Percentiles rank a stretch among this genome's conserved stretches.
phyloP scores from a whole-genome alignment of 2,113 vertebrate species.

The Manacus vitellinus region DNA sequence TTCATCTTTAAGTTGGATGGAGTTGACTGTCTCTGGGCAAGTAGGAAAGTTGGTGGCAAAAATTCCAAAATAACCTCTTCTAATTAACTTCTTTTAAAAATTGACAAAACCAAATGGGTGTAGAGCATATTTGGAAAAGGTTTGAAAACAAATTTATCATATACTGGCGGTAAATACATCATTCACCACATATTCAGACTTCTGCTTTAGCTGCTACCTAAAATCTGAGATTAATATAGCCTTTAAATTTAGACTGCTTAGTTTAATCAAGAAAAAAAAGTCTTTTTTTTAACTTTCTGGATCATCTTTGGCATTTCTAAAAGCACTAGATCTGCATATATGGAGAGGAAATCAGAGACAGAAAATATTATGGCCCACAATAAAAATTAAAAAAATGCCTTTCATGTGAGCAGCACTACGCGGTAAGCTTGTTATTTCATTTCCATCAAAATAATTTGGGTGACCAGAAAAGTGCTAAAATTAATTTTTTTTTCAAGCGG shows the following conservation, averaged over 20 bases:
- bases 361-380: not conserved
- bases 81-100: not conserved
- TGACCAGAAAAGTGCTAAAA: not conserved
- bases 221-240: not conserved
- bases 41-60: not conserved
- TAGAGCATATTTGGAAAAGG: not conserved
- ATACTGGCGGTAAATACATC: not conserved
- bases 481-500: not conserved
- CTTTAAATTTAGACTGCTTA: not conserved
- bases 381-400: not conserved
- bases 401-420: not conserved
- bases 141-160: not conserved
- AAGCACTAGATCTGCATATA: not conserved
- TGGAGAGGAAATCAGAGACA: not conserved
- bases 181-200: not conserved
- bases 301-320: not conserved
- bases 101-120: accelerated
- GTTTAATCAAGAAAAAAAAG: not conserved
- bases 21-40: not conserved
- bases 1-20: not conserved
- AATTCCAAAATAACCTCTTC: not conserved
- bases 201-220: not conserved
- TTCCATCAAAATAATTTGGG: not conserved
- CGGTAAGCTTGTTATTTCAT: not conserved
- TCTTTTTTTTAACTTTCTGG: not conserved